phyloP scores from a whole-genome alignment of 2,113 vertebrate species.

The Pluvianellus socialis region DNA sequence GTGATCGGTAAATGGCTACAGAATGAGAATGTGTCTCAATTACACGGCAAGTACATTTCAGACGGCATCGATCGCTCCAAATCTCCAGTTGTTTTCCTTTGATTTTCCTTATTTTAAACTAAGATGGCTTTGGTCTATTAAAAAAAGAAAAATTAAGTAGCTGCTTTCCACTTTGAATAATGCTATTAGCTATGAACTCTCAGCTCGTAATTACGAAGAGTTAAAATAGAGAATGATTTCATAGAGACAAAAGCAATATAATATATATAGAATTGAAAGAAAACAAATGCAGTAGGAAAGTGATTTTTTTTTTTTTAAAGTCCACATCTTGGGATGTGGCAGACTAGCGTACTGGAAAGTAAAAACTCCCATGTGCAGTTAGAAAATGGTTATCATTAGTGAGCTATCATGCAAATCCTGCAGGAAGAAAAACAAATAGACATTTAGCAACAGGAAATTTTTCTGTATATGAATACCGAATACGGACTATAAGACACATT shows the following conservation, averaged over 20 bases:
- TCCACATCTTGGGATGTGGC: background rate
- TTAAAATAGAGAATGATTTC: conserved; percentile 62
- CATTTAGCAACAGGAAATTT: background rate
- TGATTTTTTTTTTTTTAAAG: background rate
- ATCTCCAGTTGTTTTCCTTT: background rate
- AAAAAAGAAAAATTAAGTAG: background rate
- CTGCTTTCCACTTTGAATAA: conserved; percentile 62
- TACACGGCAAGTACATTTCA: conserved; percentile 24
- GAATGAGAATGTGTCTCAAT: conserved; percentile 52
- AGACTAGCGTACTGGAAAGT: background rate
- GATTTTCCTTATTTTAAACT: conserved; percentile 42
- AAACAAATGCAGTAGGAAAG: background rate
- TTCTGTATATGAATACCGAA: background rate
- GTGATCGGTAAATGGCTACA: conserved; percentile 43
- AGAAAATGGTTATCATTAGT: conserved; percentile 26
- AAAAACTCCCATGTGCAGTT: background rate
- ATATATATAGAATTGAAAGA: conserved; percentile 29
- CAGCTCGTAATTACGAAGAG: conserved; percentile 44
- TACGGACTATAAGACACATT: background rate
- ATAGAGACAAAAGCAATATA: conserved; percentile 39
- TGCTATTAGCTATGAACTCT: conserved; percentile 54
- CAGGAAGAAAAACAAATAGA: background rate
- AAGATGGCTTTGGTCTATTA: background rate
- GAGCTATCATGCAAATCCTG: conserved; percentile 30
- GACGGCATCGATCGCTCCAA: conserved; percentile 21